Conservation (phyloP, 2,888 invertebrate species). For the Serrognathus titanus region DNA sequence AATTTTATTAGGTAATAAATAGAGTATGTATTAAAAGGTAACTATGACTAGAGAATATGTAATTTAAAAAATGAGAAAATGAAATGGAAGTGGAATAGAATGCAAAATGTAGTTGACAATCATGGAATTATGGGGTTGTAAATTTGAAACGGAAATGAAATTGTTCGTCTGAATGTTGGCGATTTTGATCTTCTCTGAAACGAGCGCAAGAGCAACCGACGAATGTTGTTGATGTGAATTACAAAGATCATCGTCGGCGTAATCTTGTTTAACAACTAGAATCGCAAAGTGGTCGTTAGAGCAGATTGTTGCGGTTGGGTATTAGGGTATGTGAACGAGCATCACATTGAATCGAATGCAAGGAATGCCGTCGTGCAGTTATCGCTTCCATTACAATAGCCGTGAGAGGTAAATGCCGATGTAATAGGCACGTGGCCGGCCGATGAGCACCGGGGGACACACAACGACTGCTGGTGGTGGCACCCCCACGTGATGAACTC, state of each 20-base stretch:
- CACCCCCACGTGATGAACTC: constrained; percentile 23
- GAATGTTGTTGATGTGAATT: background rate
- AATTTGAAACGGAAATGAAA: too few relatives aligned
- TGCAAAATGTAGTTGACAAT: too few relatives aligned
- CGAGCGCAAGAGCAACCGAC: too few relatives aligned
- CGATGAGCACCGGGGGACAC: constrained; percentile 42
- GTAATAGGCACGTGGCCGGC: constrained; percentile 44
- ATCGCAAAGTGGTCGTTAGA: constrained; percentile 16
- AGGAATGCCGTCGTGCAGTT: constrained; percentile 34
- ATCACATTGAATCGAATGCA: constrained; percentile 29
- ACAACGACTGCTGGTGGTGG: constrained; percentile 11
- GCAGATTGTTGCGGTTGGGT: constrained; percentile 13
- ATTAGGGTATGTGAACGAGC: constrained; percentile 15
- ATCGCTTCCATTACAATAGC: constrained; percentile 37
- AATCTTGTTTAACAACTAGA: background rate
- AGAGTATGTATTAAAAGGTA: too few relatives aligned
- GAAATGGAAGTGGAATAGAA: too few relatives aligned
- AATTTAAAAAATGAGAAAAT: too few relatives aligned
- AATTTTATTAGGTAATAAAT: too few relatives aligned
- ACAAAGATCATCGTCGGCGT: background rate
- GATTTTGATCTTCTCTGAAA: too few relatives aligned
- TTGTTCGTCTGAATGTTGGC: too few relatives aligned
- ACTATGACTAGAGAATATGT: too few relatives aligned
- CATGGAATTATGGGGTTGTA: too few relatives aligned
- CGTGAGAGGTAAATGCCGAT: constrained; percentile 37